Percentiles rank a stretch among this genome's conserved stretches.
phyloP scores from a whole-genome alignment of 2,113 vertebrate genomes.

The Pseudonaja textilis region DNA sequence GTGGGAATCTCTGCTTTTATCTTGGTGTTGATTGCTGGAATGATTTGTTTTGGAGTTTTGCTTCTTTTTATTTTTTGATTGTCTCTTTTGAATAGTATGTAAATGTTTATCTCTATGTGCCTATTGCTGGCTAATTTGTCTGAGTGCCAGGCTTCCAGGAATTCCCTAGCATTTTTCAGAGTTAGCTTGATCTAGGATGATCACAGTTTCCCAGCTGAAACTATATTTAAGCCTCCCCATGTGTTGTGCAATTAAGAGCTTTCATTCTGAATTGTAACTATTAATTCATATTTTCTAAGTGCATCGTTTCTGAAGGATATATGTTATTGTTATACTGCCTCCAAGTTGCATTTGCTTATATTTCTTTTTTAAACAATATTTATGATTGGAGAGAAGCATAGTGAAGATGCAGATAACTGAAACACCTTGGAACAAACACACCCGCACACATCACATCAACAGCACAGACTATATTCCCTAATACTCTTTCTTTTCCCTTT shows the following conservation, averaged over 20 bases:
- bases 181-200: not conserved
- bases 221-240: not conserved
- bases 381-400: constrained; percentile 55
- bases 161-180: not conserved
- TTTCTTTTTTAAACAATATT: constrained; percentile 60
- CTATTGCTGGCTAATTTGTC: not conserved
- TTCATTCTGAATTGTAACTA: not conserved
- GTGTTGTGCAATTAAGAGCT: not conserved
- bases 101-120: not conserved
- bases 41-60: not conserved
- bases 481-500: not conserved
- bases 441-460: not conserved
- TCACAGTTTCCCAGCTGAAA: not conserved
- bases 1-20: not conserved
- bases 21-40: not conserved
- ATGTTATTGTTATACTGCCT: constrained; percentile 46
- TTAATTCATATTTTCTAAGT: constrained; percentile 38
- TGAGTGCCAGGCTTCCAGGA: not conserved
- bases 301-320: constrained; percentile 35
- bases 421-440: not conserved
- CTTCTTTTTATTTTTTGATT: not conserved
- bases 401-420: constrained; percentile 28
- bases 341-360: constrained; percentile 53
- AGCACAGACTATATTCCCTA: not conserved
- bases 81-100: not conserved